A percentile compares a stretch with the other conserved stretches of the same genome.
Conservation (phyloP, 2,797 vertebrate species). For the Percopsis omiscomaycus region DNA sequence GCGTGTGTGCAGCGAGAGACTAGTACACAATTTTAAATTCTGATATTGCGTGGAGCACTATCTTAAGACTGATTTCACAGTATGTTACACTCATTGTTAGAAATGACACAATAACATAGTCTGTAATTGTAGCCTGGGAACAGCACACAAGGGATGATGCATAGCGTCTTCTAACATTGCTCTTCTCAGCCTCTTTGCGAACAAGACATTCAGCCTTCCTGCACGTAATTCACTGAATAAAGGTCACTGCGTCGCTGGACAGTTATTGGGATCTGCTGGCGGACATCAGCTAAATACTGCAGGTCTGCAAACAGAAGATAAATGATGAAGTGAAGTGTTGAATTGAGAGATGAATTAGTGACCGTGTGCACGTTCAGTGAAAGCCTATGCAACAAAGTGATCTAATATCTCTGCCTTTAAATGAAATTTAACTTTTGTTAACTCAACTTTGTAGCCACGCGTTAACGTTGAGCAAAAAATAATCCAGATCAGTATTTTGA, state of each 20-base stretch:
- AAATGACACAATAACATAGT: not conserved
- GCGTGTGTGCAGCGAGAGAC: no score
- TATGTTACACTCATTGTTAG: not conserved
- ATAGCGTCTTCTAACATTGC: no score
- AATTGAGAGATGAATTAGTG: not conserved
- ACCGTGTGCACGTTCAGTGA: not conserved
- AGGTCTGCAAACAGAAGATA: conserved; percentile 78
- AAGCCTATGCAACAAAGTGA: not conserved
- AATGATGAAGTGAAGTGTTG: no score
- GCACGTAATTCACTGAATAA: conserved; percentile 74
- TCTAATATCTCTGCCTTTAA: no score
- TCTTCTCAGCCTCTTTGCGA: not conserved
- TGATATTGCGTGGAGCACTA: no score
- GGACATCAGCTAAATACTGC: conserved; percentile 86
- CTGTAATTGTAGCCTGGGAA: no score
- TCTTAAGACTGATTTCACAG: not conserved
- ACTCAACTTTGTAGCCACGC: no score
- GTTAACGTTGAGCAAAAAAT: no score
- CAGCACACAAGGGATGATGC: no score
- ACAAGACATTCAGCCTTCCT: conserved; percentile 36
- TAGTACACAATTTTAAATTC: no score
- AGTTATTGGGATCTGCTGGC: conserved; percentile 91
- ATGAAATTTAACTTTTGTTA: no score
- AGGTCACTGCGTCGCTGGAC: conserved; percentile 87
- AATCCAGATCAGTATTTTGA: no score